Evolutionary conservation across 2,888 invertebrate species (phyloP).

Genomic region (Melitaea athalia): DNA sequence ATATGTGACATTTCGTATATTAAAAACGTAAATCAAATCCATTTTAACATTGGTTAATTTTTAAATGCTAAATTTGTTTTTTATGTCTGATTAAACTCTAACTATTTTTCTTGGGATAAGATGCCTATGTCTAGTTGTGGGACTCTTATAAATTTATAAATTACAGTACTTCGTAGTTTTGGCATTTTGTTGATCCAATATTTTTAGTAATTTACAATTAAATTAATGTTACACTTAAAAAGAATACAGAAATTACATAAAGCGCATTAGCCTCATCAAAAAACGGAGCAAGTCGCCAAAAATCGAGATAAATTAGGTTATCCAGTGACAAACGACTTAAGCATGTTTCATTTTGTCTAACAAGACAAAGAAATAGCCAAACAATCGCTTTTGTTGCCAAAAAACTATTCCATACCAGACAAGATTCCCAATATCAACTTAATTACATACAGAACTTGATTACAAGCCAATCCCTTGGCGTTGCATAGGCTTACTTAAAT

Average conservation of each 20-base stretch:
- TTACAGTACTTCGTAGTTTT: too few relatives aligned
- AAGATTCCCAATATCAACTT: neutral
- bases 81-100: too few relatives aligned
- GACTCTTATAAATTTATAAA: too few relatives aligned
- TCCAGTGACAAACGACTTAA: neutral
- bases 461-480: neutral
- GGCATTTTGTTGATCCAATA: too few relatives aligned
- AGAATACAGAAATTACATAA: neutral
- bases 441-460: neutral
- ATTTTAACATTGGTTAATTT: too few relatives aligned
- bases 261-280: constrained; percentile 1
- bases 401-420: neutral
- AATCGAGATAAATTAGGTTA: constrained; percentile 4
- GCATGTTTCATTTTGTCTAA: neutral
- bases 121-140: too few relatives aligned
- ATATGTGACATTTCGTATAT: too few relatives aligned
- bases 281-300: neutral
- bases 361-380: neutral
- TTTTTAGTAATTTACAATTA: too few relatives aligned
- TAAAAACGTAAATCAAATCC: too few relatives aligned
- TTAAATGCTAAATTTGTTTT: too few relatives aligned
- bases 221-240: neutral
- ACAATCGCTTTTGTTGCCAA: constrained; percentile 1
- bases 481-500: neutral
- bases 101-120: too few relatives aligned